Percentiles rank a stretch among this genome's conserved stretches.
These are phyloP conservation scores for Gnathonemus longibarbis DNA, from an alignment of 2,113 vertebrate genomes.

Conservation along the genomic window DNA sequence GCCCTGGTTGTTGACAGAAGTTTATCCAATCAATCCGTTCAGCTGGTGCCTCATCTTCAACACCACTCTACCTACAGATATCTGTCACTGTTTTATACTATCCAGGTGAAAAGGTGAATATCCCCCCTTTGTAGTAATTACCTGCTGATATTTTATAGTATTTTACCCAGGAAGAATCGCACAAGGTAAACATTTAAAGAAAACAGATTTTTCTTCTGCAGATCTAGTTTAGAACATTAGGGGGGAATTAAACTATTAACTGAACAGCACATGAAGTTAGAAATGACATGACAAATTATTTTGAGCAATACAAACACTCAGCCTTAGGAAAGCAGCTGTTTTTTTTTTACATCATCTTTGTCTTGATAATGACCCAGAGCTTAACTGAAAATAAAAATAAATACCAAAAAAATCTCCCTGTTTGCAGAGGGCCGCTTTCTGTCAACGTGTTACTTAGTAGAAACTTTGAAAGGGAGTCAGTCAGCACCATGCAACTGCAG, in stretches of 20 bases:
- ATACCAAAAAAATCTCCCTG: not conserved
- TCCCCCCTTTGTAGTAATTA: not conserved
- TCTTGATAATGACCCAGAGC: not conserved
- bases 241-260: not conserved
- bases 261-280: not conserved
- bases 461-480: not conserved
- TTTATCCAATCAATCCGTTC: constrained; percentile 16
- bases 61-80: not conserved
- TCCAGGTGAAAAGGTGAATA: not conserved
- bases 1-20: constrained; percentile 11
- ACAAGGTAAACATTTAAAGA: not conserved
- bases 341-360: not conserved
- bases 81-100: not conserved
- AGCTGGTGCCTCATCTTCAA: not conserved
- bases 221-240: not conserved
- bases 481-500: not conserved
- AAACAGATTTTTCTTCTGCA: not conserved
- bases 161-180: not conserved
- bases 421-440: not conserved
- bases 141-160: not conserved
- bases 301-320: not conserved
- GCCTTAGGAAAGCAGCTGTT: not conserved
- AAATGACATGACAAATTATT: not conserved
- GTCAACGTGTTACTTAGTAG: not conserved
- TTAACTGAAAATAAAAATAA: not conserved